Evolutionary conservation across 2,797 vertebrate species (phyloP), one percentile per base, ranked within the genome.

Genomic region (Decapterus maruadsi): DNA sequence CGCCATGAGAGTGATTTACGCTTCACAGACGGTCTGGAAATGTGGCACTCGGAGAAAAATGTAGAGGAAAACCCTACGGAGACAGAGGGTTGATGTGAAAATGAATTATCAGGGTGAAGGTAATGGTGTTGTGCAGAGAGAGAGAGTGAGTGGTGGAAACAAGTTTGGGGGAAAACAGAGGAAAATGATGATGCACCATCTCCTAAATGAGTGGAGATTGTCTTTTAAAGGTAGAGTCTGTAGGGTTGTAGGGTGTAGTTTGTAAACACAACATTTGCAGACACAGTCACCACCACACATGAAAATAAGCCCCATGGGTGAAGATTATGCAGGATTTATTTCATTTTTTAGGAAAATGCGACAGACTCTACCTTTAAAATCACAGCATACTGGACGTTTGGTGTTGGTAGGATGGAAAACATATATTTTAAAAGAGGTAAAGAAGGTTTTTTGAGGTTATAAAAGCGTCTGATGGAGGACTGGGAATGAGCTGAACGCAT

Each of bases 21-120:
- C 38, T 67, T 72, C 60, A 61, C 38, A 78, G 75, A 45, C 1
- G 1, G 26, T 9, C 55, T 17, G 62, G 12, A 61, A 80, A 72
- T 13, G 40, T 73, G 59, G 20, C 38, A 73, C 57, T 58, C 34
- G 43, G 59, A 62, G 56, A 63, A 58, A 65, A 50, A 42, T 17
- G 16, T 26, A 10, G 31, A 46, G 54, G 60, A 50, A 71, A 74
- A 43, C 40, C 46, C 40, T 40, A 10, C 7, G 42, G 53, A 72
- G 40, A 77, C 58, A 66, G 54, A 68, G 31, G 16, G 12, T 72
- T 54, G 55, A 76, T 29, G 72, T 72, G 62, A 62, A 78, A 76
- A 81, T 53, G 11, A 70, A 75, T 77, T 59, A 22, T 70, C 34
- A 50, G 43, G 60, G 55, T 53, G 42, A 66, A 38, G 45, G 50